Conservation (phyloP, 2,888 invertebrate genomes). For the Apamea sordens region DNA sequence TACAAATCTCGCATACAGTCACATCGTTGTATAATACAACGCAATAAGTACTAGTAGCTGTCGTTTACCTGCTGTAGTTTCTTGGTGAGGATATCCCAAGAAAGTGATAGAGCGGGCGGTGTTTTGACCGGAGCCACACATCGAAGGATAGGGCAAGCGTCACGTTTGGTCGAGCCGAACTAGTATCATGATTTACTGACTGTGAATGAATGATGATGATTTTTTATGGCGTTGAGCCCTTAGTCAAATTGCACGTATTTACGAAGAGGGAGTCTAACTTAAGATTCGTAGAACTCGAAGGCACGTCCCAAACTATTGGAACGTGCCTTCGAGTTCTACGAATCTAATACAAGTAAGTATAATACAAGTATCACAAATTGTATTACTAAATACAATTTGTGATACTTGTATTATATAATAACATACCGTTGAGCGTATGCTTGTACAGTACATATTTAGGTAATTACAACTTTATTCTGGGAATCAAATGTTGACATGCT, state of each 20-base stretch:
- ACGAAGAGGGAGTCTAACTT: too few relatives aligned
- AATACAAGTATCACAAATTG: too few relatives aligned
- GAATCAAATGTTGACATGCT: not conserved
- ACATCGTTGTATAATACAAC: not conserved
- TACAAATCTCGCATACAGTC: too few relatives aligned
- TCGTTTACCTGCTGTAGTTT: not conserved
- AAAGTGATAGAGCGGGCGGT: not conserved
- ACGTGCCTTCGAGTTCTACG: too few relatives aligned
- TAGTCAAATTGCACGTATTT: not conserved
- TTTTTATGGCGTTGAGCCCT: not conserved
- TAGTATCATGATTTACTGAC: not conserved
- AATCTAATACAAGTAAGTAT: too few relatives aligned
- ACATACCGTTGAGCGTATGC: not conserved
- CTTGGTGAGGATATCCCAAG: not conserved
- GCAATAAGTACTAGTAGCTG: not conserved
- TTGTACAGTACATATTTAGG: not conserved
- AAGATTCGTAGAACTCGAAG: not conserved
- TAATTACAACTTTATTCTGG: not conserved
- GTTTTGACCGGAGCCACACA: not conserved
- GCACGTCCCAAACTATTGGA: too few relatives aligned
- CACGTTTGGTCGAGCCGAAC: not conserved
- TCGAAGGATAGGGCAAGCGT: not conserved
- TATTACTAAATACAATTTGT: not conserved
- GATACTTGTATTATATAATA: not conserved
- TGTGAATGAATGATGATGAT: not conserved